Evolutionary conservation across 2,113 vertebrate species (phyloP).

Genomic region (Atlantisia rogersi): DNA sequence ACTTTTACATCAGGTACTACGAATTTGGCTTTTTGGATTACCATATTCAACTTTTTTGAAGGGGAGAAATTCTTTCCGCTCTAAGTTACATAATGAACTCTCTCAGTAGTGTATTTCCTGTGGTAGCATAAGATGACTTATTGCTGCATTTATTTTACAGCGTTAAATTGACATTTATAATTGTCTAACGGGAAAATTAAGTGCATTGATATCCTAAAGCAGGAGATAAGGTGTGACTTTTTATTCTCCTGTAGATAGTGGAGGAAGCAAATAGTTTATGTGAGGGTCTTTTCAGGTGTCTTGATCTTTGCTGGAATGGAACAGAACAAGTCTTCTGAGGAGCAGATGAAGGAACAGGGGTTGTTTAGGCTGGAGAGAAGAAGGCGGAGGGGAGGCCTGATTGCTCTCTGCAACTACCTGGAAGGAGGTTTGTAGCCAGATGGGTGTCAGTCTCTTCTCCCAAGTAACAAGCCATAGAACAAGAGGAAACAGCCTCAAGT

Average conservation of each 20-base stretch:
- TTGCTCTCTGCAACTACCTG: too few relatives aligned
- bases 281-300: neutral
- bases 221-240: constrained; percentile 1
- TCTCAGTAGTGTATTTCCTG: neutral
- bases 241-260: neutral
- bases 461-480: too few relatives aligned
- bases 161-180: neutral
- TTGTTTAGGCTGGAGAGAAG: too few relatives aligned
- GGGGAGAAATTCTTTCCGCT: neutral
- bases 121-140: neutral
- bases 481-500: too few relatives aligned
- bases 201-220: neutral
- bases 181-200: constrained; percentile 16
- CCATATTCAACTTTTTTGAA: neutral
- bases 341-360: too few relatives aligned
- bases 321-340: neutral
- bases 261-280: neutral
- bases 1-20: neutral
- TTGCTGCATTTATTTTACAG: constrained; percentile 6
- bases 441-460: too few relatives aligned
- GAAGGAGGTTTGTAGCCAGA: too few relatives aligned
- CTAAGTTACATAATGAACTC: neutral
- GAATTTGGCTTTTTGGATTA: neutral
- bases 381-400: too few relatives aligned
- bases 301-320: neutral